A percentile compares a stretch with the other conserved stretches of the same genome.
phyloP scores from a whole-genome alignment of 2,113 vertebrate genomes.

The Pycnonotus jocosus region DNA sequence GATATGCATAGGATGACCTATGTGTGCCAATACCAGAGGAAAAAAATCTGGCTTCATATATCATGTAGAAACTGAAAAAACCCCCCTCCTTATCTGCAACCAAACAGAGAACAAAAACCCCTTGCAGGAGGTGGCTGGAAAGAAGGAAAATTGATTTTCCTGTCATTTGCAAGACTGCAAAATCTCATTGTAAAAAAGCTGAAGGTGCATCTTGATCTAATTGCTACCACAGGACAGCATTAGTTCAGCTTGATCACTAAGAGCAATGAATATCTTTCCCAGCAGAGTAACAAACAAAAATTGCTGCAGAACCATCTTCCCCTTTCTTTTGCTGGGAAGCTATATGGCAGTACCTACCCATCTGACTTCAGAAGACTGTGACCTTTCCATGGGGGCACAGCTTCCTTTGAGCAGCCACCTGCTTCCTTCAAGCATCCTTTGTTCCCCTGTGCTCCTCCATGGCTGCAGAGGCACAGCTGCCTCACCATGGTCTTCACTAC shows the following conservation, averaged over 20 bases:
- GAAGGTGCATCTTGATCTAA: neutral
- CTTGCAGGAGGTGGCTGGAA: neutral
- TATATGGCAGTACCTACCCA: neutral
- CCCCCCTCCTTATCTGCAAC: neutral
- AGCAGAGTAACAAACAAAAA: neutral
- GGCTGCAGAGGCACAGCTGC: neutral
- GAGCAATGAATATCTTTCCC: neutral
- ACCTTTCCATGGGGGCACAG: fast-evolving
- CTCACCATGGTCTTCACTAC: neutral
- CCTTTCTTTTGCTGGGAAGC: neutral
- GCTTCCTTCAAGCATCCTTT: neutral
- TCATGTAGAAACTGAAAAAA: neutral
- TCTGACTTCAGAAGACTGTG: neutral
- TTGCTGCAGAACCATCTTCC: neutral
- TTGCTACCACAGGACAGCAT: neutral
- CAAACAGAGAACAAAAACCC: neutral
- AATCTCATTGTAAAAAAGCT: neutral
- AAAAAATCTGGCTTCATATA: neutral
- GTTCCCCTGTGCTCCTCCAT: fast-evolving
- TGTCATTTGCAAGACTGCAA: neutral
- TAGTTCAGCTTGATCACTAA: neutral
- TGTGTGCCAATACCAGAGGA: neutral
- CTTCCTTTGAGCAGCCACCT: neutral
- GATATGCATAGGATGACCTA: neutral
- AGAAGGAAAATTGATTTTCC: neutral